Evolutionary conservation across 1,140 invertebrate genomes (phyloP), one percentile per base, ranked within the genome.

Genomic region (Vanessa tameamea): DNA sequence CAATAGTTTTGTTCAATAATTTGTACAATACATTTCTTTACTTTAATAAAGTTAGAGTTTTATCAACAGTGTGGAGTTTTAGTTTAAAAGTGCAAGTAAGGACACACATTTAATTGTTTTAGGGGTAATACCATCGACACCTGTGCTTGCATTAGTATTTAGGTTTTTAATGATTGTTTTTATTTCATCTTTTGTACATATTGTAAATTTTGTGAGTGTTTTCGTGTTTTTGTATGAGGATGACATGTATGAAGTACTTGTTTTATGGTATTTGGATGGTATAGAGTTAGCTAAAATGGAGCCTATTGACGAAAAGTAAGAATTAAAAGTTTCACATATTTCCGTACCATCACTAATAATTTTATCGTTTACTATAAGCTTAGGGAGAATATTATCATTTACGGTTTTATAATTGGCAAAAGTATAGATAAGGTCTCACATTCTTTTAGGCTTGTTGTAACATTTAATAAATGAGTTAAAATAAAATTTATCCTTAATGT

Each of bases 401-500:
- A 26, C 47, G 8, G 16, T 59, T 65, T 75, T 75, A 75, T 75
- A 64, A 47, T 66, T 61, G 9, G 67, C 59, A 11, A 69, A 12
- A 26, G n/a, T 59, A 23, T 69, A 55, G 16, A 75, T 75, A 23
- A 74, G 66, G 43, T 69, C 57, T 66, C 72, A 74, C 66, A 74
- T 69, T 74, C 57, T 61, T 61, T 61, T 61, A 26, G 57, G 57
- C 15, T 61, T 31, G 57, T 26, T 61, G 15, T 61, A 37, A 31
- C 57, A 61, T 61, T 61, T 61, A 61, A 61, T 31, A 61, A 61
- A 61, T 64, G 48, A 68, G 61, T 51, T 69, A 20, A 64, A 57
- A 43, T 59, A 75, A 57, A 68, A 75, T 51, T 68, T 16, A 53
- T 73, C 67, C 26, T 71, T 75, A 43, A 43, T 71, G 15, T 65